Evolutionary conservation across 2,888 invertebrate genomes (phyloP), one percentile per base, ranked within the genome.

Genomic region (Drosophila cognata): DNA sequence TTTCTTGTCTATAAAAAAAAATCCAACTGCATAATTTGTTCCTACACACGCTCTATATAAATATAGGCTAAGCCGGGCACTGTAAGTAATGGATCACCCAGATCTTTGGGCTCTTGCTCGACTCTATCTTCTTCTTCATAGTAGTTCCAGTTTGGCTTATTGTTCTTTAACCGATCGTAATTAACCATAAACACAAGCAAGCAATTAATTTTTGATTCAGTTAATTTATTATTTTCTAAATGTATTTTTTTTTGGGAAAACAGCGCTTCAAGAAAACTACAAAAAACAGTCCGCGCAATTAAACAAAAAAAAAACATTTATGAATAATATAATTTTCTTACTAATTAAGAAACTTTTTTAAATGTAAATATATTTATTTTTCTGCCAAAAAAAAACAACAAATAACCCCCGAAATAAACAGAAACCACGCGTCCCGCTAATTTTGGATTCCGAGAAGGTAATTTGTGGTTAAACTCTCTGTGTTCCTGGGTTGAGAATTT

Each of bases 51-150:
- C 85, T 85, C 89, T 86, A 79, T 77, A 38, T 55, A 55, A 38
- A 76, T 64, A 64, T 80, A 78, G 95, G 95, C 95, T 89, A 95
- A 95, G 92, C 94, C 94, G 81, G 94, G 94, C 92, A 94, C 94
- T 94, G 95, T 95, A 94, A 95, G 95, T 95, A 94, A 90, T 81
- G 85, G 81, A 71, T 79, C 74, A 77, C 63, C 77, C 79, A 86
- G 79, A 67, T 65, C 33, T 74, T 77, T 77, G 77, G 75, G 82
- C 76, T 68, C 31, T 71, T 66, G 48, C 69, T 43, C 43, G 29
- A 31, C 31, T 29, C n/a, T 41, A 16, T 57, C 16, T 68, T 50
- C 60, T 55, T 51, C 51, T 53, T 79, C 61, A 74, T 83, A 81
- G 84, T 71, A 56, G 55, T 78, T 65, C 53, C 60, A 73, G 75